A percentile compares a stretch with the other conserved stretches of the same genome.
These are phyloP conservation scores for Mimumesa dahlbomi DNA, from an alignment of 2,888 invertebrate species.

Conservation along the genomic window DNA sequence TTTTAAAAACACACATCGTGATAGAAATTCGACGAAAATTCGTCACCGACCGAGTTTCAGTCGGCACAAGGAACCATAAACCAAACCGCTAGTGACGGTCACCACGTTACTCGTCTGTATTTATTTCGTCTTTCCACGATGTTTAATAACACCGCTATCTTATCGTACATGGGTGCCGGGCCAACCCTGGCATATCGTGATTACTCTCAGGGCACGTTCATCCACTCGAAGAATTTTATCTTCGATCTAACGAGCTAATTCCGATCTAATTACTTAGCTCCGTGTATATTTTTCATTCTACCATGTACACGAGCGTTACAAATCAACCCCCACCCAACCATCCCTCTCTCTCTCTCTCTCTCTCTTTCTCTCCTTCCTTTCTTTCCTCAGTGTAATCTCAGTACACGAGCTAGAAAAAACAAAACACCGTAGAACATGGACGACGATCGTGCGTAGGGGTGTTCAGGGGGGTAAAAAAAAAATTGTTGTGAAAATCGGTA, in stretches of 20 bases:
- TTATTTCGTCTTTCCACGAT: constrained; percentile 29
- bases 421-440: no score
- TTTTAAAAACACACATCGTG: neutral
- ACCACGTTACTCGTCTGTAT: constrained; percentile 11
- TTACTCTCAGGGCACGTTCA: neutral
- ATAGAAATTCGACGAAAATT: neutral
- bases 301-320: no score
- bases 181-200: neutral
- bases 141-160: constrained; percentile 46
- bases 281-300: no score
- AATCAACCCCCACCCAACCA: no score
- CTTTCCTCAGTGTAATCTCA: no score
- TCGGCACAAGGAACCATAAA: neutral
- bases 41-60: constrained; percentile 3
- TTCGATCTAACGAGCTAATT: neutral
- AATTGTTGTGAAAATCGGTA: no score
- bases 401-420: no score
- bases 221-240: neutral
- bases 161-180: constrained; percentile 20
- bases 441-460: no score
- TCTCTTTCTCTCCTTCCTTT: no score
- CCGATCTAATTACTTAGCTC: no score
- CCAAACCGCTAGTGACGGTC: constrained; percentile 6
- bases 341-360: no score
- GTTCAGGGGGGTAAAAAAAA: neutral